A percentile compares a stretch with the other conserved stretches of the same genome.
Evolutionary conservation across 2,797 vertebrate genomes (phyloP).

Genomic region (Bufotes viridis): DNA sequence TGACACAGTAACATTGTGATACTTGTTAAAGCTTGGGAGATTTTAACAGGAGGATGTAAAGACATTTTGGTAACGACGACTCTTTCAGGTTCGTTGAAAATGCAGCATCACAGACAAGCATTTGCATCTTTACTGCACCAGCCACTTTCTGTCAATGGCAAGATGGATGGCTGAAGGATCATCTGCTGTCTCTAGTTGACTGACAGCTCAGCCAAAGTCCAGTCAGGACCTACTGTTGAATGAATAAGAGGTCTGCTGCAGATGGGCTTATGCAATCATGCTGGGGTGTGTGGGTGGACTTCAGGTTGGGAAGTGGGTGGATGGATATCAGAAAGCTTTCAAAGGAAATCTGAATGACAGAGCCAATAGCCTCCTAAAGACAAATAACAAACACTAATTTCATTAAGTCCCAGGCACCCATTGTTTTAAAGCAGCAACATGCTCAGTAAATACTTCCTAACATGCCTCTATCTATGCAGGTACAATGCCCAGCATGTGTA

Average conservation of each 20-base stretch:
- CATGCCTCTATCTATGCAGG: conserved; percentile 34
- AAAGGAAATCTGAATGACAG: conserved; percentile 69
- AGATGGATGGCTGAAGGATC: conserved; percentile 68
- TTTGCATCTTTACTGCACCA: conserved; percentile 72
- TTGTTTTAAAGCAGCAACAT: conserved; percentile 41
- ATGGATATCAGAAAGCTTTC: conserved; percentile 66
- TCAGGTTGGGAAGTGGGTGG: conserved; percentile 31
- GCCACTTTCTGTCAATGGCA: conserved; percentile 72
- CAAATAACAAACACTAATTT: conserved; percentile 64
- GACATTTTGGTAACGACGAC: conserved; percentile 68
- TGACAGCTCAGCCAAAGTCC: background rate
- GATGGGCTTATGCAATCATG: conserved; percentile 27
- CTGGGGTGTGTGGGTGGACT: conserved; percentile 1
- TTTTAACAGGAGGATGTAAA: background rate
- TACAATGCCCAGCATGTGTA: conserved; percentile 16
- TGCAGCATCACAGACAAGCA: conserved; percentile 74
- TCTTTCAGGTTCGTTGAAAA: conserved; percentile 73
- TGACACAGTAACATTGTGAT: background rate
- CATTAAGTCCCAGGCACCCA: conserved; percentile 40
- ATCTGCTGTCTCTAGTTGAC: conserved; percentile 56
- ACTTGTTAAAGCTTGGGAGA: background rate
- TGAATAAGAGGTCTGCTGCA: conserved; percentile 19
- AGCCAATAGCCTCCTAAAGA: conserved; percentile 66
- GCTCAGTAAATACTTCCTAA: conserved; percentile 38
- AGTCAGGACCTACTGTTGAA: background rate